Evolutionary conservation across 2,888 invertebrate species (phyloP), one percentile per base, ranked within the genome.

Genomic region (Bimastos eiseni): DNA sequence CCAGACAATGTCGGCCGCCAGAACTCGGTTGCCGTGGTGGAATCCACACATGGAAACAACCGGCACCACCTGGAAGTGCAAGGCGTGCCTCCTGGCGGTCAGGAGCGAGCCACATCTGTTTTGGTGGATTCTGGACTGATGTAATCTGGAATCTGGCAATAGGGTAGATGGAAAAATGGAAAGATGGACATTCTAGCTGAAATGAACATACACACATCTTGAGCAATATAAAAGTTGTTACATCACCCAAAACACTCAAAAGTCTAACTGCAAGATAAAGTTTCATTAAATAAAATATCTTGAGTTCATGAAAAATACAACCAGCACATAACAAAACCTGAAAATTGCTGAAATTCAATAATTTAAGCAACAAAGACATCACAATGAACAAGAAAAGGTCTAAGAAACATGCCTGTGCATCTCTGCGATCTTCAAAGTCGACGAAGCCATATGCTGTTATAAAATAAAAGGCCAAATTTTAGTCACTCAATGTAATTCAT

Each of bases 351-450:
- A 83, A 90, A 38, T 70, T 88, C 70, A 89, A 30, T 83, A 8
- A 38, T 33, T 83, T 36, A 89, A 89, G 19, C 88, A 30, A 70
- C 90, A 33, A 41, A 89, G 33, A 89, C 33, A 83, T n/a, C 44
- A 49, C 55, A 90, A 15, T 91, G 90, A 44, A 36, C 70, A 30
- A 37, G 70, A 90, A 34, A 37, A 21, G 24, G 44, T 90, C 83
- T 19, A 89, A 44, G 34, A 89, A 36, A 91, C 93, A 93, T 93
- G 95, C 95, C 94, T 95, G 95, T 38, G 95, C 95, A 94, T 95
- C 95, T 92, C 95, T 92, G 90, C 94, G 93, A 93, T 95, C 95
- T 93, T 95, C 95, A 93, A 94, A 95, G 92, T 95, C 95, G 91
- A 95, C 94, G 94, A 95, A 95, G 8, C 95, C 95, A 93, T 95